Evolutionary conservation across 2,888 invertebrate species (phyloP), one percentile per base, ranked within the genome.

Genomic region (Rhamphomyia laevipes): DNA sequence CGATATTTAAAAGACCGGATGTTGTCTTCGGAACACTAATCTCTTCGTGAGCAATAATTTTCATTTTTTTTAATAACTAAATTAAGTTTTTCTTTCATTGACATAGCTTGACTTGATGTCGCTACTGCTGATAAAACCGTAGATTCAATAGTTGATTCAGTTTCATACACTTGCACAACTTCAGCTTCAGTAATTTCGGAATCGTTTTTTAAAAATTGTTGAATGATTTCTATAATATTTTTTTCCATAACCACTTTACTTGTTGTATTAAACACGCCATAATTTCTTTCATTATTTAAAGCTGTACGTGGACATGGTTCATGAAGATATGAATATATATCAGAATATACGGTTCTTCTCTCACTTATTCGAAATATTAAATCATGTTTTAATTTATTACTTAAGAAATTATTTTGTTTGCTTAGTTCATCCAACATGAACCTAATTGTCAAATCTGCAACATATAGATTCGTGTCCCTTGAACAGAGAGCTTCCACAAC

Each of bases 361-460:
- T 51, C 50, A 11, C 49, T 38, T 16, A 47, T 47, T 23, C 47
- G 47, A 33, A 47, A 15, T 33, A 41, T 30, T 23, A 43, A 27
- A n/a, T 23, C 18, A 16, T 42, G 21, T n/a, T 35, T 48, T 13
- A 43, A 16, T 43, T 48, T 31, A n/a, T 43, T 48, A 23, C 43
- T 43, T 33, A 48, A 35, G 12, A 43, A 43, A 16, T 33, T 47
- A 42, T 38, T 50, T 40, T 50, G 46, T 38, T 15, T 2, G 2
- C 9, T 35, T 6, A 37, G 46, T 38, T 15, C 15, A n/a, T 23
- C n/a, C 16, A 37, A 37, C 47, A 47, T 47, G 35, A 47, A 47
- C 15, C 21, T 15, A 15, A 35, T 2, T 11, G 33, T 9, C 15
- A 15, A 16, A 15, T 47, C 35, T 11, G 47, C 47, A n/a, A 35